Percentiles rank a stretch among this genome's conserved stretches.
These are phyloP conservation scores for Psammodynastes pulverulentus DNA, from an alignment of 2,113 vertebrate genomes.

Conservation along the genomic window DNA sequence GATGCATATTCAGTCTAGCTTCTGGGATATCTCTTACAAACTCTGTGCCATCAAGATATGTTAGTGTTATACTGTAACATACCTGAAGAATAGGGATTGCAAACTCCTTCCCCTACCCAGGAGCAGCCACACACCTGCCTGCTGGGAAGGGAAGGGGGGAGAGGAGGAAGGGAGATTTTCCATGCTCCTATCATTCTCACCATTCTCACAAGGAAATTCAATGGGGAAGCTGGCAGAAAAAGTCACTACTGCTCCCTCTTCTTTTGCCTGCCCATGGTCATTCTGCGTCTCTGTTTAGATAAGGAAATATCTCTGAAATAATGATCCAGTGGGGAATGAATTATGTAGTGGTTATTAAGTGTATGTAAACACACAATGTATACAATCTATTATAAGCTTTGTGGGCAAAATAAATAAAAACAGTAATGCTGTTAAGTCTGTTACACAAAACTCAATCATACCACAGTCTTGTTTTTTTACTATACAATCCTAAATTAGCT, in stretches of 20 bases:
- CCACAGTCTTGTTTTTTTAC: background rate
- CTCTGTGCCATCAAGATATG: background rate
- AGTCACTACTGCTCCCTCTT: background rate
- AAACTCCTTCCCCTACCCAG: background rate
- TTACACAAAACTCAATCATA: background rate
- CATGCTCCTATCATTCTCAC: background rate
- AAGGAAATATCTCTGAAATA: background rate
- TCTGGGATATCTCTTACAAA: background rate
- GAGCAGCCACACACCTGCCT: background rate
- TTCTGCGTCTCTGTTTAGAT: background rate
- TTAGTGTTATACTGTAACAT: background rate
- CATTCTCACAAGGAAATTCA: background rate
- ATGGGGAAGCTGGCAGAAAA: background rate
- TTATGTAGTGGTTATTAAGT: background rate
- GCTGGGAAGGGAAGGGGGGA: background rate
- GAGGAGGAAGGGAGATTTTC: background rate
- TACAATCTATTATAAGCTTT: background rate
- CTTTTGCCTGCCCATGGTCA: background rate
- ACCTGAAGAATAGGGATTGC: background rate
- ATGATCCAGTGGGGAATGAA: background rate
- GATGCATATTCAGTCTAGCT: background rate
- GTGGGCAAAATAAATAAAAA: background rate
- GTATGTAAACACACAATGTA: background rate
- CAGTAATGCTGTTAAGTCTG: slow-evolving; percentile 9
- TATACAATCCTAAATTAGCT: background rate